Evolutionary conservation across 92 coral and sea anemone genomes (phyloP), one percentile per base, ranked within the genome.

Genomic region (Porites rus): DNA sequence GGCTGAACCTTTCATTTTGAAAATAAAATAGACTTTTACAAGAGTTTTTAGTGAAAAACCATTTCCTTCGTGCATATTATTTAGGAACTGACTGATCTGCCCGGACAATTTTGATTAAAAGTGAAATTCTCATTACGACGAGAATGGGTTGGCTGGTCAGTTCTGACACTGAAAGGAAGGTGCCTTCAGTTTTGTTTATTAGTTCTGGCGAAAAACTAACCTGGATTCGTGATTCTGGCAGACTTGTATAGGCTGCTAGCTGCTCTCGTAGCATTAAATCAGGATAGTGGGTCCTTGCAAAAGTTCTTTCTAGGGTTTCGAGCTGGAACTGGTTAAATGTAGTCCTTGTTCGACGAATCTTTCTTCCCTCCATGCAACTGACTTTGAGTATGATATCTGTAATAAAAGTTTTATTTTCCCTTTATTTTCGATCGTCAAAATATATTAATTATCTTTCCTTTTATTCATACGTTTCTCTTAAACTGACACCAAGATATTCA

Each of bases 241-340:
- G 90, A 89, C 94, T 95, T 46, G 99, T 97, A 84, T 95, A 97
- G 63, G 95, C 75, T 11, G 99, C 98, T 22, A 97, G 82, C 81
- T 94, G 96, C 83, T 97, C 99, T 13, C 99, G 88, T 83, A 95
- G 84, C 72, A 97, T 83, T 1, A 97, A 93, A 81, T 97, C 99
- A 8, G 99, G 99, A 87, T 97, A 97, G 75, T 95, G 99, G 11
- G 99, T 97, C 75, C 94, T 91, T 38, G 98, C 88, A 64, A 97
- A 97, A 11, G 99, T 96, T 74, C 98, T 89, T 91, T 97, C 99
- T 24, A 97, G 93, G 4, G 99, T 95, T 9, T 96, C 98, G 66
- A 97, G 94, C 87, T 97, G 99, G 72, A 95, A 94, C 90, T 97
- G 99, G 90, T 96, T 97, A 77, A 97, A 97, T 25, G 99, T 96